These are phyloP conservation scores for Trachymyrmex cornetzi DNA, from an alignment of 1,140 invertebrate species.

Conservation along the genomic window DNA sequence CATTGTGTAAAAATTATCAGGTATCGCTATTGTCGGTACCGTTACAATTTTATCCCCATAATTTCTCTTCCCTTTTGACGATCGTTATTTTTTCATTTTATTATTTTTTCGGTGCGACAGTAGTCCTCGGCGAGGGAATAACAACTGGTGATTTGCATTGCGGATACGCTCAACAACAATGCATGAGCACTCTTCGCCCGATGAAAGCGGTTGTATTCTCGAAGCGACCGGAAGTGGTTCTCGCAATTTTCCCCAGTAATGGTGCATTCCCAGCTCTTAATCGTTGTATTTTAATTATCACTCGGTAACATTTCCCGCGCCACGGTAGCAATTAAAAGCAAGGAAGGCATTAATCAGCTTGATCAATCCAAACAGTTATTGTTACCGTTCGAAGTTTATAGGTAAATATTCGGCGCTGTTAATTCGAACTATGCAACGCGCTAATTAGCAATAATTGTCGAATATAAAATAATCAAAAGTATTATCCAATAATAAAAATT, in stretches of 20 bases:
- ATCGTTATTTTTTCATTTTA: constrained; percentile 31
- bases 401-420: constrained; percentile 9
- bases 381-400: background rate
- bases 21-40: background rate
- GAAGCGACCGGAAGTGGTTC: constrained; percentile 49
- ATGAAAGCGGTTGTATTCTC: constrained; percentile 27
- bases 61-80: constrained; percentile 31
- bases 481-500: background rate
- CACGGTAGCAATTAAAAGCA: constrained; percentile 61
- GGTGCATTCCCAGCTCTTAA: constrained; percentile 59
- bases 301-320: background rate
- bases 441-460: background rate
- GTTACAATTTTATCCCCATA: constrained; percentile 14
- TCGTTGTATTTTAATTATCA: constrained; percentile 70
- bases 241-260: constrained; percentile 52
- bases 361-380: constrained; percentile 44
- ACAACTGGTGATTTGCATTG: constrained; percentile 69
- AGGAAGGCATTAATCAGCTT: constrained; percentile 37
- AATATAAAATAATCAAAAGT: constrained; percentile 5
- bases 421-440: background rate
- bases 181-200: constrained; percentile 16
- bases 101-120: constrained; percentile 48
- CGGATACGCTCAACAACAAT: constrained; percentile 63
- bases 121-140: constrained; percentile 59
- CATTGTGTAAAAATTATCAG: background rate